Base-by-base conservation (phyloP, 2,797 vertebrate species). In the Ctenosaura bakeri region DNA sequence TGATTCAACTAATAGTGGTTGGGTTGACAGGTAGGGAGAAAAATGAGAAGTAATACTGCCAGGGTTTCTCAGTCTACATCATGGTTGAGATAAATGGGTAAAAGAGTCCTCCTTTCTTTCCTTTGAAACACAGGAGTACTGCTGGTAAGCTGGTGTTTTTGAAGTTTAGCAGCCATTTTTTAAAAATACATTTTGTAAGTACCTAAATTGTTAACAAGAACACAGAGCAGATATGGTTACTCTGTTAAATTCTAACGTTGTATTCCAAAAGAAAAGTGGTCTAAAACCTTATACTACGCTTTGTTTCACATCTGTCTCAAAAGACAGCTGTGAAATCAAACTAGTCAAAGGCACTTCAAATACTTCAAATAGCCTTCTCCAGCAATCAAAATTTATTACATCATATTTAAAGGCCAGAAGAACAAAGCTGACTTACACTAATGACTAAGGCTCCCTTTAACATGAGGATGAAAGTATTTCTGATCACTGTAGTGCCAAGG, bases 401-500 rank as follows among this genome's bases (percentile, higher is more conserved):
- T 18, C 14, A 32, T 87, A 87, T 64, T 29, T 74, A 94, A 93
- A 56, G 76, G 52, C 20, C 35, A 94, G 62, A 90, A 88, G 29
- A 52, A 92, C 18, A 82, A 35, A 54, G 74, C 20, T 85, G 84
- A 87, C 69, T 86, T 52, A 77, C 54, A 46, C 42, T 50, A 50
- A 14, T n/a, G 77, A 77, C 89, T 87, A 52, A 46, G 93, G 85
- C 64, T 94, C 91, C 90, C 85, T 81, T 91, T 76, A 88, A 93
- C 77, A 88, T 0, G 0, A 64, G 94, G 96, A 96, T 96, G 94
- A 96, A 94, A 85, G n/a, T 81, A n/a, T 86, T 87, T 90, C 88
- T 92, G 77, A 85, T 50, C 93, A 89, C 89, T 89, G 69, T 46
- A 56, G 8, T 69, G 22, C 50, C 69, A 90, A 90, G 73, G 62